A percentile compares a stretch with the other conserved stretches of the same genome.
phyloP scores from a whole-genome alignment of 1,140 invertebrate species.

The Drosophila eugracilis region DNA sequence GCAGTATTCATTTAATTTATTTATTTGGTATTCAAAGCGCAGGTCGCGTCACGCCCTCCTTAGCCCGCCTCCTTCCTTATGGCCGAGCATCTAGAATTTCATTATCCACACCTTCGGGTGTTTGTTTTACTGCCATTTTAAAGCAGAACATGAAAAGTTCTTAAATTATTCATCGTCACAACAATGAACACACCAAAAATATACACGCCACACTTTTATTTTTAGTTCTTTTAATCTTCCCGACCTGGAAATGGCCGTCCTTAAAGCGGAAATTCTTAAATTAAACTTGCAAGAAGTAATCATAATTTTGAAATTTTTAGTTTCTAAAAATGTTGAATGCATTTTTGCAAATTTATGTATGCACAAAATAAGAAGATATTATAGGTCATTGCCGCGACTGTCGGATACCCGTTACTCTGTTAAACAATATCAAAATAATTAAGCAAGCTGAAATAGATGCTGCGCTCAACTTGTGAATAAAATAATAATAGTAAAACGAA shows the following conservation, averaged over 20 bases:
- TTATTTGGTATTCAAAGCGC: constrained; percentile 82
- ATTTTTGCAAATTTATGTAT: too few relatives aligned
- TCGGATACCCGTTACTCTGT: too few relatives aligned
- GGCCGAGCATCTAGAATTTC: constrained; percentile 61
- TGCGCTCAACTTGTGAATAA: too few relatives aligned
- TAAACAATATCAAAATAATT: too few relatives aligned
- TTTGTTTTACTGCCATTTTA: constrained; percentile 57
- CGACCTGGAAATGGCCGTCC: not conserved
- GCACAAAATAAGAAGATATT: too few relatives aligned
- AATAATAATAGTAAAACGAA: too few relatives aligned
- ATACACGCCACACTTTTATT: constrained; percentile 1
- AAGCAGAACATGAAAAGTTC: constrained; percentile 46
- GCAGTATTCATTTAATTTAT: constrained; percentile 78
- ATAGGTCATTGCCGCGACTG: too few relatives aligned
- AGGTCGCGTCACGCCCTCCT: constrained; percentile 36
- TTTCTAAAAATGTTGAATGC: too few relatives aligned
- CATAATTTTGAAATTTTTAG: too few relatives aligned
- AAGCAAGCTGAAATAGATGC: too few relatives aligned
- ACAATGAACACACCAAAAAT: constrained; percentile 11
- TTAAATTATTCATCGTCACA: constrained; percentile 63
- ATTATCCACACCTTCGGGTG: constrained; percentile 60
- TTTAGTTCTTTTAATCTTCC: constrained; percentile 32
- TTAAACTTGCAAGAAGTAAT: constrained; percentile 1
- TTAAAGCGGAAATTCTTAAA: too few relatives aligned
- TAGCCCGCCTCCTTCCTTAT: constrained; percentile 15